Conservation (phyloP, 2,113 vertebrate genomes). For the Cebus imitator region DNA sequence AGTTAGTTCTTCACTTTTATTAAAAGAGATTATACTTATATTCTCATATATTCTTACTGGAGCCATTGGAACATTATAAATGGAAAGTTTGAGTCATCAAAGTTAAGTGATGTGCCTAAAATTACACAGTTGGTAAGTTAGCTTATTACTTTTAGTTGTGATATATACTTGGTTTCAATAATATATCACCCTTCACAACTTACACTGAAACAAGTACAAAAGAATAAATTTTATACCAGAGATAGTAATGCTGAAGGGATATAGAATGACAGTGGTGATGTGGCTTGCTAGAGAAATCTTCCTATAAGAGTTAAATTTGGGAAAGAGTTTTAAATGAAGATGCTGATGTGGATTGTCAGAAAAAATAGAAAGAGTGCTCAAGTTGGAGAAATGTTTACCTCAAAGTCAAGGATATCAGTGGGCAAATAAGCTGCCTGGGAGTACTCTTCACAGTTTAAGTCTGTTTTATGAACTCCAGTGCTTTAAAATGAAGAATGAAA, state of each 20-base stretch:
- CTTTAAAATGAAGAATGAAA: conserved; percentile 3
- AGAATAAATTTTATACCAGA: conserved; percentile 35
- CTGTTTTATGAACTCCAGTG: neutral
- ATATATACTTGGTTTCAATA: neutral
- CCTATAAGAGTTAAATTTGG: neutral
- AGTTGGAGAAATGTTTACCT: neutral
- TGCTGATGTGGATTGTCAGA: neutral
- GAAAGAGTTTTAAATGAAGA: conserved; percentile 31
- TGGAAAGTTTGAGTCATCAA: conserved; percentile 16
- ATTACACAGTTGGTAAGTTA: conserved; percentile 21
- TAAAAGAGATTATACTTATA: conserved; percentile 4
- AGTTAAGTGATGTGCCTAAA: conserved; percentile 16
- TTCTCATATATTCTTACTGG: conserved; percentile 13
- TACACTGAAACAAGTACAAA: neutral
- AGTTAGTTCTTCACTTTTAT: conserved; percentile 30
- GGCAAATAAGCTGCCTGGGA: neutral
- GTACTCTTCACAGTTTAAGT: neutral
- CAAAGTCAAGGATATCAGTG: neutral
- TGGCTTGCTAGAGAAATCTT: neutral
- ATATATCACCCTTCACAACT: neutral
- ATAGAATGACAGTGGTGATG: neutral
- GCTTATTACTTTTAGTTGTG: neutral
- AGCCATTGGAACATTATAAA: neutral
- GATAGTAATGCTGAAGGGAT: neutral
- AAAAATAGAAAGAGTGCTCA: conserved; percentile 16